Conservation (phyloP, 2,888 invertebrate species). For the Oscheius myriophilus region DNA sequence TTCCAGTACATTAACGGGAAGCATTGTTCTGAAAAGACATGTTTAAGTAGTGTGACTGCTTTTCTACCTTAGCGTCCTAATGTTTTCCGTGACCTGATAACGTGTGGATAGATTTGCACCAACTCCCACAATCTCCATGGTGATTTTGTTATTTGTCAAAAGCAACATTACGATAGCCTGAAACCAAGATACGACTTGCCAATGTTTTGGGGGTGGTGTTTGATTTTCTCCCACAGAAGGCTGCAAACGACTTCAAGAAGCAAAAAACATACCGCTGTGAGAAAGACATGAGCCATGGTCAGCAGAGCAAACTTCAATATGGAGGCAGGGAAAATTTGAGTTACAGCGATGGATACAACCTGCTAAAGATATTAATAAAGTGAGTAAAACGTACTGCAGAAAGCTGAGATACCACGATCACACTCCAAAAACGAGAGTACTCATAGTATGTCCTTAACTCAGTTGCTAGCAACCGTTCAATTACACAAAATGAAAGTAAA, state of each 20-base stretch:
- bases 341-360: not conserved
- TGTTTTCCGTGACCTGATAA: constrained; percentile 25
- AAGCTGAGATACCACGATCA: constrained; percentile 7
- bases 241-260: not conserved
- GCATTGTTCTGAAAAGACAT: constrained; percentile 7
- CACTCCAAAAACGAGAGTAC: constrained; percentile 1
- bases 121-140: constrained; percentile 5
- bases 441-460: constrained; percentile 11
- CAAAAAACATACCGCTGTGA: not conserved
- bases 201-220: not conserved
- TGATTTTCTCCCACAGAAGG: not conserved
- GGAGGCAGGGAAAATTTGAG: not conserved
- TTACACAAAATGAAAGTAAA: constrained; percentile 11
- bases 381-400: constrained; percentile 3
- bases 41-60: not conserved
- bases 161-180: constrained; percentile 7
- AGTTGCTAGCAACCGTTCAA: constrained; percentile 14
- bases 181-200: not conserved
- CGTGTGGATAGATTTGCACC: constrained; percentile 13
- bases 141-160: constrained; percentile 1
- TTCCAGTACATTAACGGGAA: constrained; percentile 13
- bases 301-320: not conserved
- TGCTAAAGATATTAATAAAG: not conserved
- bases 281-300: not conserved
- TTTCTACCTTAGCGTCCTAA: constrained; percentile 8